These are phyloP conservation scores for Microcebus tavaratra DNA, from an alignment of 2,113 vertebrate genomes.

Conservation along the genomic window DNA sequence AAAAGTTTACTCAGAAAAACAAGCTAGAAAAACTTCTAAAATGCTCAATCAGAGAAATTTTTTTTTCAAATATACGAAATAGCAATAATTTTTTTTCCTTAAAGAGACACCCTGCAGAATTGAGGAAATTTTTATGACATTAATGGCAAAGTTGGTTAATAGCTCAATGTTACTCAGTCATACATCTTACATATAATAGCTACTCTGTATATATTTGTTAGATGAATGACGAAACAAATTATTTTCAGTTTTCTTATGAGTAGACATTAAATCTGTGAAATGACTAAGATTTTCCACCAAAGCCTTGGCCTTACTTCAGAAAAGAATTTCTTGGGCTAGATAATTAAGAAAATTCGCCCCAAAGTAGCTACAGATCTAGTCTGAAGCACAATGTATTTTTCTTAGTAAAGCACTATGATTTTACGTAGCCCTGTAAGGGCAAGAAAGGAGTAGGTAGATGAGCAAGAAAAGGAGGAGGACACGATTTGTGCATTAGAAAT, in stretches of 20 bases:
- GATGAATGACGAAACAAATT: background rate
- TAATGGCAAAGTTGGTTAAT: background rate
- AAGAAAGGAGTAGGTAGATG: background rate
- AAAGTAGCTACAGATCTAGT: background rate
- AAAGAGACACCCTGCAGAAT: background rate
- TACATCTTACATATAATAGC: background rate
- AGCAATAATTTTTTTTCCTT: slow-evolving; percentile 7
- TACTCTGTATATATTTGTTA: background rate
- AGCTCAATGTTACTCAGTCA: background rate
- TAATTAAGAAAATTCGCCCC: background rate
- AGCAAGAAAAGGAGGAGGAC: background rate
- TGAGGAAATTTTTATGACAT: background rate
- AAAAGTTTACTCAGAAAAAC: slow-evolving; percentile 18
- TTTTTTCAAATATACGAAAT: background rate
- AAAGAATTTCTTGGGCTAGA: background rate
- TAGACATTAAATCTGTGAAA: background rate
- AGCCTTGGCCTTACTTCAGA: background rate
- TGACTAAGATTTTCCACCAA: background rate
- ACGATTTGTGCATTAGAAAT: background rate
- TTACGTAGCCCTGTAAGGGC: background rate
- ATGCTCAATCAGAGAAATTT: background rate
- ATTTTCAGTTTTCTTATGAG: background rate
- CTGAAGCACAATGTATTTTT: background rate
- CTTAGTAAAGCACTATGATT: background rate
- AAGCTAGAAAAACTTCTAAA: slow-evolving; percentile 40